Percentiles rank a stretch among this genome's conserved stretches.
Evolutionary conservation across 2,113 vertebrate genomes (phyloP).

Genomic region (Gadus macrocephalus): DNA sequence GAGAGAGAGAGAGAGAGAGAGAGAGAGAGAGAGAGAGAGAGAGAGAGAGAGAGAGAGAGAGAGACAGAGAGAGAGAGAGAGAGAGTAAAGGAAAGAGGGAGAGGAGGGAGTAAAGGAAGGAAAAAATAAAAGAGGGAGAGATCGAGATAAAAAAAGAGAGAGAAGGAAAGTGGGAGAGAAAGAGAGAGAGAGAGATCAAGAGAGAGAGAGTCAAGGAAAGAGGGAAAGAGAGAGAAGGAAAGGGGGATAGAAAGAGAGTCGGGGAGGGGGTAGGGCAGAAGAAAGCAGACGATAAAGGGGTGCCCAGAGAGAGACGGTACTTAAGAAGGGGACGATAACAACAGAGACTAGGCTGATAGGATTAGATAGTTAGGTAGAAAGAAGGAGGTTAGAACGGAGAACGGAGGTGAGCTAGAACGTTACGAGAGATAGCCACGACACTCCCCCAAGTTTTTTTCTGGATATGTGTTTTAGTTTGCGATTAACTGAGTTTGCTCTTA

Average conservation of each 20-base stretch:
- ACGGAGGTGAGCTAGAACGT: slow-evolving; percentile 26
- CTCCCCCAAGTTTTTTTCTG: slow-evolving; percentile 39
- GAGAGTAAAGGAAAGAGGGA: slow-evolving; percentile 55
- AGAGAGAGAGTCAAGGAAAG: slow-evolving; percentile 53
- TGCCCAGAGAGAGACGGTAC: too few relatives aligned
- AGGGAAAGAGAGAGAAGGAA: slow-evolving; percentile 51
- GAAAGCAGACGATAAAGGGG: too few relatives aligned
- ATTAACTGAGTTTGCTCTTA: slow-evolving; percentile 58
- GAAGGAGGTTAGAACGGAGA: slow-evolving; percentile 55
- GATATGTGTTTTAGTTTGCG: slow-evolving; percentile 32
- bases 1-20: slow-evolving; percentile 75
- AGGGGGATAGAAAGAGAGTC: slow-evolving; percentile 42
- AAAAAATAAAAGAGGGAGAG: not conserved
- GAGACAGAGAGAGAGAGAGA: not conserved
- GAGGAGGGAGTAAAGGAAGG: slow-evolving; percentile 39
- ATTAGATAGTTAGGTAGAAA: slow-evolving; percentile 19
- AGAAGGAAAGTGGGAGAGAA: slow-evolving; percentile 63
- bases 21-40: too few relatives aligned
- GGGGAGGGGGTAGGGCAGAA: slow-evolving; percentile 38
- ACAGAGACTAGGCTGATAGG: too few relatives aligned
- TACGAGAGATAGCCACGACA: slow-evolving; percentile 18
- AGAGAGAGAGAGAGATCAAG: slow-evolving; percentile 84
- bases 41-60: too few relatives aligned
- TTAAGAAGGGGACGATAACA: too few relatives aligned
- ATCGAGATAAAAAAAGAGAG: slow-evolving; percentile 46